Base-by-base conservation (phyloP, 2,797 vertebrate species). In the Dendrocincla fuliginosa region DNA sequence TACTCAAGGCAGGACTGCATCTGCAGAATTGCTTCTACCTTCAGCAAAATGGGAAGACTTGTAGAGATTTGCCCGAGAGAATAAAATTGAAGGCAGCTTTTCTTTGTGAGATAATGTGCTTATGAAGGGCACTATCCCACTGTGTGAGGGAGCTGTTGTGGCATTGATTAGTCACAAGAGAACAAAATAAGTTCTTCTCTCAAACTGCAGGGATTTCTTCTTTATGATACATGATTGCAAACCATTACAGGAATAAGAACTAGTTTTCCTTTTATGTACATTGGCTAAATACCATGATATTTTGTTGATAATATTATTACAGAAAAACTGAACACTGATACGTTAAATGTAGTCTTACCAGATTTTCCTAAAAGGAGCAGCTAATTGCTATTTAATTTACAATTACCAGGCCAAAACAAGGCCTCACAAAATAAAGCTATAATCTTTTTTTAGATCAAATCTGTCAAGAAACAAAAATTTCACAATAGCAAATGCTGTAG, bases 371-470 rank as follows among this genome's bases (percentile, higher is more conserved):
- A 87, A 92, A 94, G 39, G 42, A 94, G 92, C 71, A 74, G 32
- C 28, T 96, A 93, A 87, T 92, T 86, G 37, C 49, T 85, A 33
- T 79, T 82, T 95, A 89, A 97, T 95, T 96, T 97, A 94, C 77
- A 96, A 61, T 63, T 80, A 18, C 53, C 30, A 85, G 69, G 57
- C 88, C 73, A 95, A 97, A 97, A 95, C 32, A 90, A 95, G 95
- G 59, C 85, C 84, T 96, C 28, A 24, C 74, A 96, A 97, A 97
- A 96, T 94, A 96, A 91, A 75, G 42, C 80, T 76, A 30, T 59
- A 87, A 69, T 30, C 11, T 61, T 93, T 89, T 97, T 97, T 92
- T 75, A 75, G 69, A 68, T 37, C 23, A 90, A 57, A 56, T 69
- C 87, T 96, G 52, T 95, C 90, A 93, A 88, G 70, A 93, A 96